Base-by-base conservation (phyloP, 2,797 vertebrate genomes). In the Serranus cabrilla region DNA sequence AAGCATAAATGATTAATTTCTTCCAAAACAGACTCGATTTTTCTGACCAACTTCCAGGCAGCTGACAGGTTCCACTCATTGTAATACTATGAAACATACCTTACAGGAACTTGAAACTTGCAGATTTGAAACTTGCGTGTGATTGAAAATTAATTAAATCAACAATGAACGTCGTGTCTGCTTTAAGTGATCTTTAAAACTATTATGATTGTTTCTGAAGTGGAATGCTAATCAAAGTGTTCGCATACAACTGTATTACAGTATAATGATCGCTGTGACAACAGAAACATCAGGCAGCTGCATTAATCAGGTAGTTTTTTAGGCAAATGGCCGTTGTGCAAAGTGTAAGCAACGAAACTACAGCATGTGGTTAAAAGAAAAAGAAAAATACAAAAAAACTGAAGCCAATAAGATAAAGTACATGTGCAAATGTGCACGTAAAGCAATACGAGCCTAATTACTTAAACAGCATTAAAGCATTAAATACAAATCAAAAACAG, bases 91-190 rank as follows among this genome's bases (percentile, higher is more conserved):
- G 20, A 76, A 58, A 43, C 31, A 47, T 14, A 70, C 31, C 40
- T 39, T 31, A 51, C 31, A 55, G 58, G 55, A 67, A 78, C 58
- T 14, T 60, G 71, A 80, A 74, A 79, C 65, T 52, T 43, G 34
- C 51, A 79, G 47, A 81, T 40, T 34, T 77, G 62, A 77, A 73
- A 75, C 56, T 69, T 78, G 16, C 1, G 5, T 21, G 39, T 66
- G 14, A 56, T 18, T 49, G 61, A 56, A 79, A 75, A 73, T 55
- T 11, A 49, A 39, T 34, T 50, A 2, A 11, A 47, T 74, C 27
- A 55, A 46, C 21, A 7, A 11, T 21, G 14, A 60, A 54, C 23
- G 39, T 45, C 12, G 4, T 14, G 18, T 31, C 14, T 25, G 11
- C 23, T 39, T 27, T 11, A 31, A 61, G 12, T 9, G 13, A n/a